A percentile compares a stretch with the other conserved stretches of the same genome.
These are phyloP conservation scores for Myotis planiceps DNA, from an alignment of 2,797 vertebrate genomes.

Conservation along the genomic window DNA sequence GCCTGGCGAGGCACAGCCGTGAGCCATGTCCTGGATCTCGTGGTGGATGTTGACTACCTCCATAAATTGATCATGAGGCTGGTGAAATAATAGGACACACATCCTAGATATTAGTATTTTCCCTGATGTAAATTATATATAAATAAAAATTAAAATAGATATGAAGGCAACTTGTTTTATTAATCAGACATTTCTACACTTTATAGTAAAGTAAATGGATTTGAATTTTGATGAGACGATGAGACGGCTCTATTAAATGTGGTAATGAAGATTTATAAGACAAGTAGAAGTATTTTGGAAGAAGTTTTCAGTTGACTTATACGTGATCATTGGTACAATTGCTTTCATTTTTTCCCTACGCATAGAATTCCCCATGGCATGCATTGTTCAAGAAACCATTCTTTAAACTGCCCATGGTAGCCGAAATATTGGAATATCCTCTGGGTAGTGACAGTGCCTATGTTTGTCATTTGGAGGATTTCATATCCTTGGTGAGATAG, in stretches of 20 bases:
- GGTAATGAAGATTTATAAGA: conserved; percentile 6
- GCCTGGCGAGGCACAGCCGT: not conserved
- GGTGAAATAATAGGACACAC: not conserved
- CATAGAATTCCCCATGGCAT: not conserved
- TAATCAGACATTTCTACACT: conserved; percentile 44
- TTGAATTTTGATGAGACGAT: conserved; percentile 25
- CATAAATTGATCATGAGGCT: not conserved
- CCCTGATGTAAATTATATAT: not conserved
- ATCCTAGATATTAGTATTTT: not conserved
- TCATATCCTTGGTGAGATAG: not conserved
- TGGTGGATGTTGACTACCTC: not conserved
- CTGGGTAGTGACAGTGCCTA: not conserved
- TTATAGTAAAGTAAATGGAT: conserved; percentile 40
- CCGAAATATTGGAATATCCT: not conserved
- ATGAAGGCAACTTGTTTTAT: not conserved
- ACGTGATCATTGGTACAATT: not conserved
- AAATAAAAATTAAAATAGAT: conserved; percentile 5
- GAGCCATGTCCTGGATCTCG: not conserved
- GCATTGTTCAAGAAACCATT: not conserved
- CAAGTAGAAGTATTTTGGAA: not conserved
- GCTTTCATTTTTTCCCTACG: not conserved
- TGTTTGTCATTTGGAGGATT: not conserved
- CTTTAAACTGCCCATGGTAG: not conserved
- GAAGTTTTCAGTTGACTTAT: not conserved
- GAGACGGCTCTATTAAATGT: not conserved